Conservation (phyloP, 1,140 invertebrate species). For the Leucophenga varia region DNA sequence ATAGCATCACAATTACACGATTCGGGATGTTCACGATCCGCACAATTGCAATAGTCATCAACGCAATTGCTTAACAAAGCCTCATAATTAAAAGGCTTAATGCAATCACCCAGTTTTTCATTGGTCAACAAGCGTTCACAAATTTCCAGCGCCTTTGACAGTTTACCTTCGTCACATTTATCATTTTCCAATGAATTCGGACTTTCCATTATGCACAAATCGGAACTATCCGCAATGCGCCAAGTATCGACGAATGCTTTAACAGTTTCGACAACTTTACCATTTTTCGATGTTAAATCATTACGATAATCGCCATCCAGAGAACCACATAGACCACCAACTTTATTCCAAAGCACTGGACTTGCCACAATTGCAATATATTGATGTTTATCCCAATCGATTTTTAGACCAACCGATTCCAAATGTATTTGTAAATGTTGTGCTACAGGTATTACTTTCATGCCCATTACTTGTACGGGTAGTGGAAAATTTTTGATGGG, state of each 20-base stretch:
- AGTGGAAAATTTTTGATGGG: slow-evolving; percentile 63
- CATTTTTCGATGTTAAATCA: slow-evolving; percentile 69
- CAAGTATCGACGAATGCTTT: slow-evolving; percentile 63
- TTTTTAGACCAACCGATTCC: slow-evolving; percentile 66
- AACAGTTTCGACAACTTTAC: slow-evolving; percentile 46
- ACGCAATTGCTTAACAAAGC: slow-evolving; percentile 63
- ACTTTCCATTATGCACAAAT: slow-evolving; percentile 45
- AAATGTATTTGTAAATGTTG: slow-evolving; percentile 68
- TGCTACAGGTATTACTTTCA: slow-evolving; percentile 69
- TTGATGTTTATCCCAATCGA: slow-evolving; percentile 75
- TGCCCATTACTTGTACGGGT: slow-evolving; percentile 67
- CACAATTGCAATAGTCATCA: slow-evolving; percentile 77
- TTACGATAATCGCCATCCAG: slow-evolving; percentile 71
- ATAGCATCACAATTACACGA: slow-evolving; percentile 76
- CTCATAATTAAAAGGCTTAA: slow-evolving; percentile 60
- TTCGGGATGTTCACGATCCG: slow-evolving; percentile 57
- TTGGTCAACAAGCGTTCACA: slow-evolving; percentile 67
- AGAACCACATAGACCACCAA: slow-evolving; percentile 77
- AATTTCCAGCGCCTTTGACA: slow-evolving; percentile 62
- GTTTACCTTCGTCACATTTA: slow-evolving; percentile 40
- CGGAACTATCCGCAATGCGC: slow-evolving; percentile 58
- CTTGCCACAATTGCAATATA: slow-evolving; percentile 66
- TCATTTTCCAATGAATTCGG: slow-evolving; percentile 34
- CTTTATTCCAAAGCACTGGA: slow-evolving; percentile 73
- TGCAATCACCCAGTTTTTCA: slow-evolving; percentile 65